Base-by-base conservation (phyloP, 2,797 vertebrate genomes). In the Smutsia temminckii region DNA sequence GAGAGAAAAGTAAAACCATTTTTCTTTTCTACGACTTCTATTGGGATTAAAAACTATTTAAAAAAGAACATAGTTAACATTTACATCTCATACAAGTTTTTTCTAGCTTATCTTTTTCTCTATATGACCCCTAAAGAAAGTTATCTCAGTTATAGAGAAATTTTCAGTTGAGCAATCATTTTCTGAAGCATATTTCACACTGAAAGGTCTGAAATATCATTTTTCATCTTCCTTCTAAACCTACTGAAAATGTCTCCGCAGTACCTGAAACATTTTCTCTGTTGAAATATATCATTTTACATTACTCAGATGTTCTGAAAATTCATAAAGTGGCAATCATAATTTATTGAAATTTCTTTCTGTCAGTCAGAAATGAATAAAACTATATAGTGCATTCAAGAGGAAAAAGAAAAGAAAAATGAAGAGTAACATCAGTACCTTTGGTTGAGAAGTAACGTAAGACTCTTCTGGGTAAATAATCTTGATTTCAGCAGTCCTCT, bases 331-430 rank as follows among this genome's bases (percentile, higher is more conserved):
- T 95, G 83, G 9, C 59, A 96, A 69, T 95, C 66, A 88, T 97
- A 96, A 97, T 97, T 97, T 98, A 97, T 97, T 97, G 96, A 78
- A 90, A 96, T 97, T 96, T 95, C 61, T 96, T 72, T 81, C 57
- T 95, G 89, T 55, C 95, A 97, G 86, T 53, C 96, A 93, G 74
- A 89, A 97, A 94, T 93, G 96, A 97, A 95, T 97, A 94, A 95
- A 97, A 93, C 86, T 84, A 20, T 14, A 23, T 1, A 95, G 94
- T 91, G 85, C 85, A 91, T 95, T 95, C 91, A 96, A 88, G 78
- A 86, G 88, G 84, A 94, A 93, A 95, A 95, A 85, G 53, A 57
- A 93, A 95, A 93, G 92, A 86, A 80, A 94, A 86, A 96, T 94
- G 93, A 80, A 40, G 66, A 57, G 42, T 40, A 61, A 85, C 32